phyloP scores from a whole-genome alignment of 2,113 vertebrate genomes.

The Sterna hirundo region DNA sequence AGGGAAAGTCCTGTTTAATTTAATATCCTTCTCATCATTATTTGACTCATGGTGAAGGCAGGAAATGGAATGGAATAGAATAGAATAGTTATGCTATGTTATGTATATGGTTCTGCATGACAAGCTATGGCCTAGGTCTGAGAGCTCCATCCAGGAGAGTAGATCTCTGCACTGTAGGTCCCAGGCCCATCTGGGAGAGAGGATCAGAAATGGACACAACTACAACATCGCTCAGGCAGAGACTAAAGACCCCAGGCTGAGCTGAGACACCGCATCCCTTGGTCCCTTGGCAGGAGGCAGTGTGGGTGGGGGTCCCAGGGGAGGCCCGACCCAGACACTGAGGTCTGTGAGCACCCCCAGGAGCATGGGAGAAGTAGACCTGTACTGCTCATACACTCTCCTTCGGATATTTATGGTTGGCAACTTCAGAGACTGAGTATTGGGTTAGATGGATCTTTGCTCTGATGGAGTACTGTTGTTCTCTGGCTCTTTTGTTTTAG shows the following conservation, averaged over 20 bases:
- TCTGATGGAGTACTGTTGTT: background rate
- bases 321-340: no score
- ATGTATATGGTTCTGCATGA: background rate
- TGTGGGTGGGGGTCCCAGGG: background rate
- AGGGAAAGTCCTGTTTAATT: background rate
- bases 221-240: background rate
- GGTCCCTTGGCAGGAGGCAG: background rate
- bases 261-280: background rate
- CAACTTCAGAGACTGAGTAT: background rate
- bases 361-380: background rate
- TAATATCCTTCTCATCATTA: background rate
- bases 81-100: background rate
- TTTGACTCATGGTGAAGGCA: background rate
- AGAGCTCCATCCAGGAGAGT: background rate
- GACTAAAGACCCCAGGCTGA: background rate
- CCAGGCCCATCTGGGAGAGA: background rate
- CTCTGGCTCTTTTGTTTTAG: background rate
- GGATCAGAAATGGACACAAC: background rate
- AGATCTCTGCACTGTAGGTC: background rate
- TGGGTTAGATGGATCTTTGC: background rate
- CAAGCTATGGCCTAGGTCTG: background rate
- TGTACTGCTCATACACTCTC: background rate
- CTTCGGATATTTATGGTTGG: background rate
- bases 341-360: background rate
- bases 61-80: background rate